Conservation (phyloP, 1,140 invertebrate genomes). For the Lasaia peninsularis region DNA sequence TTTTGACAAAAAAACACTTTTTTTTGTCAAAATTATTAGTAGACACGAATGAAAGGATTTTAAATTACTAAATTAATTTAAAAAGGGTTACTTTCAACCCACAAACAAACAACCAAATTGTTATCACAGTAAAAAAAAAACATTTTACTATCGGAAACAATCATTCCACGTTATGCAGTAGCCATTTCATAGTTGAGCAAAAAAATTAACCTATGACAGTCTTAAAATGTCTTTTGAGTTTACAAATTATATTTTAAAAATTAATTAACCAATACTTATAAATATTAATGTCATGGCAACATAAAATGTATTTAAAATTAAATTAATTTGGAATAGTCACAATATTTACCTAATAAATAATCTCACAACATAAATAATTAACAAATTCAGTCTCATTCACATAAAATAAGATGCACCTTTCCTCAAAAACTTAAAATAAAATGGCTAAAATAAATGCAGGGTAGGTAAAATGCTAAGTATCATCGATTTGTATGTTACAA, state of each 20-base stretch:
- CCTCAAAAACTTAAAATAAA: conserved; percentile 46
- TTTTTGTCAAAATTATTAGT: too few species aligned
- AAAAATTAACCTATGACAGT: conserved; percentile 29
- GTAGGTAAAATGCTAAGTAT: conserved; percentile 24
- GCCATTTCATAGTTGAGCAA: conserved; percentile 39
- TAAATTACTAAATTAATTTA: too few species aligned
- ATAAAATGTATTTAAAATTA: conserved; percentile 20
- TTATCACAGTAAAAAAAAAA: background rate
- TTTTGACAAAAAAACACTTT: background rate
- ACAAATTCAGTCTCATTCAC: conserved; percentile 74
- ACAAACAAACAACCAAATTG: background rate
- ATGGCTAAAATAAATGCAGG: conserved; percentile 34
- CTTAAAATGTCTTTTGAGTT: conserved; percentile 38
- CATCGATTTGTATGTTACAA: conserved; percentile 13
- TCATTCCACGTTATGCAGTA: background rate
- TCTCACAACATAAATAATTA: conserved; percentile 57
- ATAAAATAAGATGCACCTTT: conserved; percentile 52
- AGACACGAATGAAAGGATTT: too few species aligned
- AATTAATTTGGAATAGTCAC: conserved; percentile 33
- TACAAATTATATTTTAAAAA: conserved; percentile 10
- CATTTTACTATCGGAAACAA: background rate
- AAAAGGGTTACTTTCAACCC: background rate
- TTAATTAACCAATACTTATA: conserved; percentile 22
- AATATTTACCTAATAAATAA: conserved; percentile 61
- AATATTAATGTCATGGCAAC: conserved; percentile 21